These are phyloP conservation scores for Lepidochitona cinerea DNA, from an alignment of 2,888 invertebrate genomes.

Conservation along the genomic window DNA sequence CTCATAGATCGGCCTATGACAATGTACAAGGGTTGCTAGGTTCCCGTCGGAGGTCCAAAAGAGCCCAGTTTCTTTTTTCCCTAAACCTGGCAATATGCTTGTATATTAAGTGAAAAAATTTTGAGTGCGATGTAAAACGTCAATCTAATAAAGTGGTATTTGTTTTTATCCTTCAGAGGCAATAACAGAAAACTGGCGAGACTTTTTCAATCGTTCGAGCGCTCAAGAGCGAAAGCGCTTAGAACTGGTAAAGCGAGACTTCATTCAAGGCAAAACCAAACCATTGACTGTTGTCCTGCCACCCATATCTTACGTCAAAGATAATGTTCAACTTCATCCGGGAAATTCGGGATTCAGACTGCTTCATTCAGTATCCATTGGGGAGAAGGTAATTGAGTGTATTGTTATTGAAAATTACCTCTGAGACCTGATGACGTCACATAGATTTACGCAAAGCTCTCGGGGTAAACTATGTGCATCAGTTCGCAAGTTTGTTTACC, in stretches of 20 bases:
- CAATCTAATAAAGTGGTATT: background rate
- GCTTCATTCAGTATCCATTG: conserved; percentile 44
- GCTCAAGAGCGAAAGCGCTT: conserved; percentile 42
- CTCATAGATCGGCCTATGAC: too few species aligned
- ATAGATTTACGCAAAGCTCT: too few species aligned
- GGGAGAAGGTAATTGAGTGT: conserved; percentile 37
- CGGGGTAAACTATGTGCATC: too few species aligned
- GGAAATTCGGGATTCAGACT: conserved; percentile 52
- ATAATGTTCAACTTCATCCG: conserved; percentile 40
- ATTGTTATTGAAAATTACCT: too few species aligned
- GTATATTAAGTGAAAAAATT: background rate
- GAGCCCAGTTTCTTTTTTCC: background rate
- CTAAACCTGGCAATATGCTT: background rate
- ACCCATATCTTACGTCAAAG: conserved; percentile 43
- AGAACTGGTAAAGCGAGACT: conserved; percentile 40
- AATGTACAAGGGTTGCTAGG: too few species aligned
- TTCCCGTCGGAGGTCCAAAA: too few species aligned
- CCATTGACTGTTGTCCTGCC: conserved; percentile 32
- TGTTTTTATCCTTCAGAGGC: background rate
- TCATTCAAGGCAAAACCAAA: conserved; percentile 40
- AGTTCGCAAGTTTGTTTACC: too few species aligned
- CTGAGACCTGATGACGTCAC: too few species aligned
- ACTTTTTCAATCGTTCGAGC: conserved; percentile 46
- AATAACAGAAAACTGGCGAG: conserved; percentile 39
- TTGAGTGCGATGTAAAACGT: background rate